Evolutionary conservation across 2,888 invertebrate species (phyloP), one percentile per base, ranked within the genome.

Genomic region (Chalcosyrphus nemorum): DNA sequence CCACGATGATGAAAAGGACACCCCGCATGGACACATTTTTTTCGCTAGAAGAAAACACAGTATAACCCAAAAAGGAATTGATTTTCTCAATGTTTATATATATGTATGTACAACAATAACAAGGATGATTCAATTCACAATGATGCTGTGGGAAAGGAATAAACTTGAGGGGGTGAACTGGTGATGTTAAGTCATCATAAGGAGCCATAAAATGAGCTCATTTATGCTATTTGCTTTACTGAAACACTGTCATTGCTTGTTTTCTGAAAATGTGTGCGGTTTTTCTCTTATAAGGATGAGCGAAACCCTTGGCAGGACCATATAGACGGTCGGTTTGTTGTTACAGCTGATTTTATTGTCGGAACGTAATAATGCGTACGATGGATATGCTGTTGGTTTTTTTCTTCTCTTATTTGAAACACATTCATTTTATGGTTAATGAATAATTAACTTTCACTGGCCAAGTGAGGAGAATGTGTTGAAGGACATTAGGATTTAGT

Each of bases 391-490:
- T 43, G 27, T 29, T 19, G 41, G 52, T 15, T 2, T 13, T 3
- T 68, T 15, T 41, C n/a, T n/a, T n/a, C n/a, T n/a, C n/a, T 32
- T 35, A 15, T 57, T 56, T 35, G 45, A 24, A 57, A 24, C 19
- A 29, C 56, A 57, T 57, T 45, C 35, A 47, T 47, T 24, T 24
- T 15, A 45, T 6, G 57, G 57, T 24, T 57, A 70, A 70, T 70
- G 47, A 70, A 47, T 70, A 57, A 70, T 70, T 70, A 41, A 70
- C 24, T 57, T n/a, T 17, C 1, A 45, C 15, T 24, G 24, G 19
- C 41, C 27, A n/a, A 19, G 19, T 35, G 9, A 7, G 21, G 7
- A 24, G 47, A 35, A 41, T 29, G 24, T 24, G 21, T 41, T 15
- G 9, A 41, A 5, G n/a, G 21, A 38, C 47, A 35, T 32, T 11